Evolutionary conservation across 2,888 invertebrate genomes (phyloP), one percentile per base, ranked within the genome.

Genomic region (Drosophila subquinaria): DNA sequence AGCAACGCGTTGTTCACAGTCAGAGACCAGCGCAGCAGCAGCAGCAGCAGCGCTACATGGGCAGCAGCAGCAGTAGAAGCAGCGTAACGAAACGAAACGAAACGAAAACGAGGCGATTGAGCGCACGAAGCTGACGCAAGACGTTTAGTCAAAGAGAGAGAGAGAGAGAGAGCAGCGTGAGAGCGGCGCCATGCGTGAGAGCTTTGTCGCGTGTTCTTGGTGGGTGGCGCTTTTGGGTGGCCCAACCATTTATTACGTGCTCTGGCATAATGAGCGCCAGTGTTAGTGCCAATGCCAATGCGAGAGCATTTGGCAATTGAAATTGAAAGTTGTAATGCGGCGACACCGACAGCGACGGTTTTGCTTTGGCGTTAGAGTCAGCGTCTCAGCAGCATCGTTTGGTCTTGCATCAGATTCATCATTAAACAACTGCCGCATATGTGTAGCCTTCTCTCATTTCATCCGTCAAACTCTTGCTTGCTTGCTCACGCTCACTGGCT

Each of bases 261-360:
- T 43, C 13, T 36, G 40, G 76, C 76, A 79, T 76, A 76, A 79
- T 77, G 74, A 74, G 51, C 63, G 79, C 42, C 23, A 27, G 48
- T 50, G 61, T 40, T 42, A 35, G 59, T 59, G 48, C 10, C 17
- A 40, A 30, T 50, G 59, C 33, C 36, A 59, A 35, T 51, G 52
- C 47, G 69, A 74, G 76, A 69, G 81, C 70, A 78, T 74, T 82
- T 79, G 72, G 84, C 89, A 83, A 86, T 84, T 89, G 89, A 84
- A 84, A 89, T 79, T 79, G 84, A 84, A 84, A 89, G 84, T 84
- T 89, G 73, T 86, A 87, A 81, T 71, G 69, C 55, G 60, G 20
- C 60, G 72, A 66, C 53, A 17, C n/a, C 71, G 51, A 47, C 36
- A 42, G 30, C 20, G 45, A 17, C 38, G 40, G 53, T 42, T 5